Base-by-base conservation (phyloP, 2,113 vertebrate genomes). In the Nerophis ophidion region DNA sequence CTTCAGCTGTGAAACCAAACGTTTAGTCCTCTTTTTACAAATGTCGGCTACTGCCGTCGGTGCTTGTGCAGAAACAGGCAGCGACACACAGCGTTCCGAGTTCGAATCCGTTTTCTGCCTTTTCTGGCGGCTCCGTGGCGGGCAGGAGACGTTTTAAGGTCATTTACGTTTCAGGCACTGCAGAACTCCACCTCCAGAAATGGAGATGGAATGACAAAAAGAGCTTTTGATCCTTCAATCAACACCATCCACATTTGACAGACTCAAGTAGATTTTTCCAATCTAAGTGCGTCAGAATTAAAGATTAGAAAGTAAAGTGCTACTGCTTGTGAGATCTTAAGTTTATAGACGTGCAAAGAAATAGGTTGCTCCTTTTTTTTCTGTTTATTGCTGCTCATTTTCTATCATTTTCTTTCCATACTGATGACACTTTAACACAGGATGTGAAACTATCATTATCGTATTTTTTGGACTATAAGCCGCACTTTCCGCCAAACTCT, bases 211-310 rank as follows among this genome's bases (percentile, higher is more conserved):
- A 49, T 8, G 40, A 61, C 38, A 52, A 57, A 42, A 47, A 57
- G 69, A 56, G 26, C 17, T 67, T 81, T 80, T 81, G 73, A 82
- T 82, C 68, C 56, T 61, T 58, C 61, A 68, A 69, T 47, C 54
- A 49, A 81, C 60, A 71, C 76, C 67, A 40, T 40, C 38, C 38
- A 40, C 38, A 40, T 9, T 75, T 65, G 77, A 72, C 80, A 72
- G 67, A 49, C 42, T 5, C 17, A 13, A 53, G 56, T 36, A 19
- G 48, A 40, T 40, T 8, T 48, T 53, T 48, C 36, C 59, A 16
- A 69, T 48, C 47, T 58, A 74, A 15, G 11, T 34, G 5, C 11
- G 48, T 13, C 57, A 38, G 74, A 76, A 57, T 71, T 5, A 8
- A 35, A 66, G 57, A 54, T 40, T 40, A 4, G 3, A 15, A 12